These are phyloP conservation scores for Glossophaga mutica DNA, from an alignment of 2,797 vertebrate genomes.

Conservation along the genomic window DNA sequence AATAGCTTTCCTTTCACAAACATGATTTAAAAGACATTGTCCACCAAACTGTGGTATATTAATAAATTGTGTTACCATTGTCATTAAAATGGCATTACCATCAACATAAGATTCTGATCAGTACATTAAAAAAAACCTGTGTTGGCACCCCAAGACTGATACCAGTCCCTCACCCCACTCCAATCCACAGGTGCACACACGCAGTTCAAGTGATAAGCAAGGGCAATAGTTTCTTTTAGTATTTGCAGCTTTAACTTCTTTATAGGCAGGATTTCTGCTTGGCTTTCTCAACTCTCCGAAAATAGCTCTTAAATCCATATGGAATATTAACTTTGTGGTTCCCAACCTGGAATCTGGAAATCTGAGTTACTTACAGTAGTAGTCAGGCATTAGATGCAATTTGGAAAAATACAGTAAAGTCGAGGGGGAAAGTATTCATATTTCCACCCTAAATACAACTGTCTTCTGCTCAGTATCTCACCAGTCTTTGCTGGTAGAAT, in stretches of 20 bases:
- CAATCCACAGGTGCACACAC: background rate
- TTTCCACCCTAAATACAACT: background rate
- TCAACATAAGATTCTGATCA: background rate
- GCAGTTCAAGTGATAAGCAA: background rate
- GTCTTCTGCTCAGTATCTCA: background rate
- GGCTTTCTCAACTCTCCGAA: background rate
- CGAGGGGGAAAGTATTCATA: background rate
- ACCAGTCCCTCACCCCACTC: background rate
- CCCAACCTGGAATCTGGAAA: background rate
- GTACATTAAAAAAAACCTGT: background rate
- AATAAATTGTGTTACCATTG: background rate
- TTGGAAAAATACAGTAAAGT: constrained; percentile 4
- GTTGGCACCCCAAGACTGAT: background rate
- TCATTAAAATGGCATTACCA: background rate
- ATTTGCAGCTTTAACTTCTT: background rate
- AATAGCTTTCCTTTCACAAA: background rate
- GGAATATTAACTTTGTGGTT: constrained; percentile 19
- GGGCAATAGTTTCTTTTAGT: background rate
- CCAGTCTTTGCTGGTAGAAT: background rate
- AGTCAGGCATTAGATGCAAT: background rate
- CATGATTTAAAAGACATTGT: background rate
- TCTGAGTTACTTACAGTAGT: background rate
- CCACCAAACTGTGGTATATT: background rate
- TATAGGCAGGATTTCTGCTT: background rate
- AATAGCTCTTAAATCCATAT: background rate